phyloP scores from a whole-genome alignment of 64 coral and sea anemone species.

The Anthopleura sola region DNA sequence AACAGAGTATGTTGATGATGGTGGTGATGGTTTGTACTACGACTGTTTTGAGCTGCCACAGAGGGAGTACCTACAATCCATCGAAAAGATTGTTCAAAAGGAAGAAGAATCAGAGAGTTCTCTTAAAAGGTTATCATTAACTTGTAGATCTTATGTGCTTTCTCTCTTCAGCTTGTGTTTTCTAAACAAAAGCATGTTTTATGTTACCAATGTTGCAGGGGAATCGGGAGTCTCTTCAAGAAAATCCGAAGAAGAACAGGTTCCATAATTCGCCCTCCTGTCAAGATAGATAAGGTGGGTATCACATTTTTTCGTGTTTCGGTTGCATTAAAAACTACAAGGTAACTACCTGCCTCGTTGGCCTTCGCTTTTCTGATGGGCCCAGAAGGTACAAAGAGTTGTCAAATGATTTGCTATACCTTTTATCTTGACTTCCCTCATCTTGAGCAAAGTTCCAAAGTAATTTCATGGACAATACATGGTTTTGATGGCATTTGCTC shows the following conservation, averaged over 20 bases:
- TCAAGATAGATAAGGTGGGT: conserved; percentile 92
- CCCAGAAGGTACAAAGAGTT: no score
- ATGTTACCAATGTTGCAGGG: conserved; percentile 47
- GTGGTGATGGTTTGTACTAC: conserved; percentile 46
- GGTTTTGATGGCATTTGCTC: no score
- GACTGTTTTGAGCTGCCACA: conserved; percentile 55
- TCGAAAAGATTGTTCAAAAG: neutral
- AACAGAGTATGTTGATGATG: neutral
- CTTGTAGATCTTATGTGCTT: neutral
- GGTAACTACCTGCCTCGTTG: no score
- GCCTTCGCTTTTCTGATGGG: no score
- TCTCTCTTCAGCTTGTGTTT: neutral
- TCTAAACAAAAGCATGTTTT: neutral
- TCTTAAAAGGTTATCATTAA: neutral
- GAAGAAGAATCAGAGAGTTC: conserved; percentile 2
- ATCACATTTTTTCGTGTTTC: no score
- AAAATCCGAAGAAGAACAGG: conserved; percentile 67
- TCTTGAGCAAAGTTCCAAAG: no score
- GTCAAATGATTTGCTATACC: no score
- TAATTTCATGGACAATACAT: no score
- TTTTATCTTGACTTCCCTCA: no score
- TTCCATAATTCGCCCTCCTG: conserved; percentile 58
- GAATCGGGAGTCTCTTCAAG: conserved; percentile 81
- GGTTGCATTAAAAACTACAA: no score
- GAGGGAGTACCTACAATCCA: neutral